Percentiles rank a stretch among this genome's conserved stretches.
Conservation (phyloP, 30 jellyfish, hydroid and myxozoan genomes). For the Nemopilema nomurai region DNA sequence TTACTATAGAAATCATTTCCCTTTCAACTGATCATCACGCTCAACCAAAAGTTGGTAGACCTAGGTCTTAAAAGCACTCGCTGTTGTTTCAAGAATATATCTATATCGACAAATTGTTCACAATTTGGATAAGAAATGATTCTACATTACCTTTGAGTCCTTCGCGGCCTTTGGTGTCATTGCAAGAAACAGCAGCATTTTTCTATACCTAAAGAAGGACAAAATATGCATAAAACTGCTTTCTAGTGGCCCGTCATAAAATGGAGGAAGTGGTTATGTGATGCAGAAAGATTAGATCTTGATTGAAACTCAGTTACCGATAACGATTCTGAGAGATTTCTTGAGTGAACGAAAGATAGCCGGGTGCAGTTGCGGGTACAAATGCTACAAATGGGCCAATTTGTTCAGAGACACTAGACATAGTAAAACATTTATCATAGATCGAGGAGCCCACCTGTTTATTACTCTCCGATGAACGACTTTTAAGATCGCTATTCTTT, state of each 20-base stretch:
- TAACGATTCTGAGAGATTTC: too few relatives aligned
- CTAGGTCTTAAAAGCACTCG: too few relatives aligned
- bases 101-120: too few relatives aligned
- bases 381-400: too few relatives aligned
- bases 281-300: not conserved
- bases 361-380: too few relatives aligned
- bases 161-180: slow-evolving; percentile 80
- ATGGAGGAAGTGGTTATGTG: too few relatives aligned
- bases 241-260: not conserved
- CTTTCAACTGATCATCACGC: not conserved
- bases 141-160: slow-evolving; percentile 81
- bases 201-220: slow-evolving; percentile 69
- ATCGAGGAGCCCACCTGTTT: slow-evolving; percentile 62
- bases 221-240: not conserved
- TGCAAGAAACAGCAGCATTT: slow-evolving; percentile 83
- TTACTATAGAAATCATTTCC: too few relatives aligned
- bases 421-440: not conserved
- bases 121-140: too few relatives aligned
- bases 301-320: too few relatives aligned
- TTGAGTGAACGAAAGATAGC: too few relatives aligned
- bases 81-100: too few relatives aligned
- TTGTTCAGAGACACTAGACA: slow-evolving; percentile 1
- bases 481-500: slow-evolving; percentile 91
- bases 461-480: slow-evolving; percentile 89
- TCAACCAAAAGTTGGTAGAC: too few relatives aligned